phyloP scores from a whole-genome alignment of 2,888 invertebrate species.

The Caradrina kadenii region DNA sequence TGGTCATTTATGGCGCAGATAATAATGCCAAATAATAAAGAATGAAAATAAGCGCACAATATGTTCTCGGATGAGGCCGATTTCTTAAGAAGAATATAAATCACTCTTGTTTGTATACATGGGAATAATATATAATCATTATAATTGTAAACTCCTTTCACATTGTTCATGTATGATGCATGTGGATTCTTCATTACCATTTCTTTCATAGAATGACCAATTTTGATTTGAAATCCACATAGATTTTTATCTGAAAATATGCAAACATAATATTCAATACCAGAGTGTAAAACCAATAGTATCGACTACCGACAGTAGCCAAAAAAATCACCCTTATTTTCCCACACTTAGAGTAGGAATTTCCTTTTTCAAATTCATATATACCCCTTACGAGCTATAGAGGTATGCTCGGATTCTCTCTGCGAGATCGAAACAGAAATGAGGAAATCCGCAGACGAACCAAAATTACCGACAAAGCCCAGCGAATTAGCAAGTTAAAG shows the following conservation, averaged over 20 bases:
- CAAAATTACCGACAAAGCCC: too few species aligned
- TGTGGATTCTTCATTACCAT: slow-evolving; percentile 66
- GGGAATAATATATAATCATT: slow-evolving; percentile 90
- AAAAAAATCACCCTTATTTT: too few species aligned
- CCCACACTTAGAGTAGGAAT: too few species aligned
- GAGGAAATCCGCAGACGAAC: too few species aligned
- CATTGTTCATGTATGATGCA: slow-evolving; percentile 75
- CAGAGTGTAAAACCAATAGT: too few species aligned
- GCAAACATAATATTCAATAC: too few species aligned
- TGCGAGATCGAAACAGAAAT: too few species aligned
- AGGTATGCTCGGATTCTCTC: too few species aligned
- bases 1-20: slow-evolving; percentile 77
- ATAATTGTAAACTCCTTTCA: slow-evolving; percentile 84
- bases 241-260: slow-evolving; percentile 88
- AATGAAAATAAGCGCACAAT: slow-evolving; percentile 93
- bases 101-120: slow-evolving; percentile 80
- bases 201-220: slow-evolving; percentile 90
- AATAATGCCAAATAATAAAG: slow-evolving; percentile 87
- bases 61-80: slow-evolving; percentile 88
- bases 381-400: too few species aligned
- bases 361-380: too few species aligned
- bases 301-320: too few species aligned
- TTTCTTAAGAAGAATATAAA: slow-evolving; percentile 90
- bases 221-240: slow-evolving; percentile 91
- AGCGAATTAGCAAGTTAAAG: too few species aligned